A percentile compares a stretch with the other conserved stretches of the same genome.
Conservation (phyloP, 2,797 vertebrate genomes). For the Pantherophis alleghaniensis region DNA sequence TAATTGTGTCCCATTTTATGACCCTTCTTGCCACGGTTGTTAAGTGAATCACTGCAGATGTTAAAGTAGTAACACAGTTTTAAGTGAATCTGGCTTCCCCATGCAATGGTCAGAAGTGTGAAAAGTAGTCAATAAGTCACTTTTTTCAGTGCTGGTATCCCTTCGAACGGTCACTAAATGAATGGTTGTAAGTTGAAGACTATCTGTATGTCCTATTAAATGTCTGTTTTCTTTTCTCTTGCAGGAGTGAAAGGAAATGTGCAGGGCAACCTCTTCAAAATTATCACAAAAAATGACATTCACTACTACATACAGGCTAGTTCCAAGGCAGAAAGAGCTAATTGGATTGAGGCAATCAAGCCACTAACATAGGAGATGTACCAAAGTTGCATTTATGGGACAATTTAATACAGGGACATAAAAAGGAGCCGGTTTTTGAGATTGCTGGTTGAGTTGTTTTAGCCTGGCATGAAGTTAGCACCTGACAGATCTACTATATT, state of each 20-base stretch:
- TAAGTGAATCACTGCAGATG: background rate
- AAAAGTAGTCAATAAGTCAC: too few relatives aligned
- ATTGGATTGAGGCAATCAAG: slow-evolving; percentile 92
- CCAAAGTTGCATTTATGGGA: background rate
- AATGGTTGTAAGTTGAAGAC: background rate
- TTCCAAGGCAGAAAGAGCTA: slow-evolving; percentile 81
- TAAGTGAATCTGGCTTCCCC: background rate
- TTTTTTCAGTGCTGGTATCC: too few relatives aligned
- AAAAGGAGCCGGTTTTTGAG: background rate
- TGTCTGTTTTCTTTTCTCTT: background rate
- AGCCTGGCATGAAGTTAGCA: slow-evolving; percentile 11
- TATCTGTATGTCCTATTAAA: background rate
- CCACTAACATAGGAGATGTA: slow-evolving; percentile 72
- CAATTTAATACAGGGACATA: background rate
- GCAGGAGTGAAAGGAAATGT: slow-evolving; percentile 93
- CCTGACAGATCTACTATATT: slow-evolving; percentile 25
- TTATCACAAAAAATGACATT: slow-evolving; percentile 88
- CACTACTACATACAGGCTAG: slow-evolving; percentile 94
- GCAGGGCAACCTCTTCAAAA: slow-evolving; percentile 95
- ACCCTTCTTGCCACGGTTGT: background rate
- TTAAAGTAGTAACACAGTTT: background rate
- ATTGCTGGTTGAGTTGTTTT: slow-evolving; percentile 27
- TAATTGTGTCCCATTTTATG: background rate
- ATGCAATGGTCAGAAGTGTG: background rate
- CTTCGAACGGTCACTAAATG: too few relatives aligned